Evolutionary conservation across 2,888 invertebrate genomes (phyloP).

Genomic region (Salticus scenicus): DNA sequence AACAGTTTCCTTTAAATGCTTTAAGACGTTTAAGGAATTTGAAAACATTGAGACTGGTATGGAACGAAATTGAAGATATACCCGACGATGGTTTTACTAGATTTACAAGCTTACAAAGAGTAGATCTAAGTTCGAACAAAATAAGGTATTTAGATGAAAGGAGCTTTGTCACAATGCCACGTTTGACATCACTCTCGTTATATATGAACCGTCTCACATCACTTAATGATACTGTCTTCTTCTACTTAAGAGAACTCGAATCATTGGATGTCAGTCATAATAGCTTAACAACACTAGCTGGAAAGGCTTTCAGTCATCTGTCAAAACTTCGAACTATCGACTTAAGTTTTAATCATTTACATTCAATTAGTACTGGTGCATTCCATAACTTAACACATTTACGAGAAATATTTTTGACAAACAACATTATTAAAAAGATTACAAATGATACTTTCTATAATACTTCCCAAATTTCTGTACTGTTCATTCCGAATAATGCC

Average conservation of each 20-base stretch:
- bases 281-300: conserved; percentile 83
- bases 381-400: conserved; percentile 87
- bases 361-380: conserved; percentile 85
- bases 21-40: conserved; percentile 82
- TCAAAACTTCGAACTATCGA: conserved; percentile 87
- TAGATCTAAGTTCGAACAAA: conserved; percentile 91
- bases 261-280: conserved; percentile 91
- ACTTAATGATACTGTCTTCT: conserved; percentile 84
- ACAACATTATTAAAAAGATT: conserved; percentile 91
- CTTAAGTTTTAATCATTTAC: conserved; percentile 91
- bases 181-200: conserved; percentile 83
- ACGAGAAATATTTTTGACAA: conserved; percentile 88
- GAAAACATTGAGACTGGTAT: conserved; percentile 84
- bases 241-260: conserved; percentile 84
- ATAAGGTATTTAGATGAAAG: conserved; percentile 85
- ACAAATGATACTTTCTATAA: conserved; percentile 87
- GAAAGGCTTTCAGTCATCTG: conserved; percentile 85
- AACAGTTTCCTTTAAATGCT: conserved; percentile 87
- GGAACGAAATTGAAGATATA: conserved; percentile 84
- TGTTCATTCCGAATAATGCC: conserved; percentile 91
- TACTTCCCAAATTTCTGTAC: conserved; percentile 84
- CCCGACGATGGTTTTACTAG: conserved; percentile 83
- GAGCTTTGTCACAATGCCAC: conserved; percentile 87
- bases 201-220: conserved; percentile 89
- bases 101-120: conserved; percentile 83